Base-by-base conservation (phyloP, 2,113 vertebrate species). In the Bolborhynchus lineola region DNA sequence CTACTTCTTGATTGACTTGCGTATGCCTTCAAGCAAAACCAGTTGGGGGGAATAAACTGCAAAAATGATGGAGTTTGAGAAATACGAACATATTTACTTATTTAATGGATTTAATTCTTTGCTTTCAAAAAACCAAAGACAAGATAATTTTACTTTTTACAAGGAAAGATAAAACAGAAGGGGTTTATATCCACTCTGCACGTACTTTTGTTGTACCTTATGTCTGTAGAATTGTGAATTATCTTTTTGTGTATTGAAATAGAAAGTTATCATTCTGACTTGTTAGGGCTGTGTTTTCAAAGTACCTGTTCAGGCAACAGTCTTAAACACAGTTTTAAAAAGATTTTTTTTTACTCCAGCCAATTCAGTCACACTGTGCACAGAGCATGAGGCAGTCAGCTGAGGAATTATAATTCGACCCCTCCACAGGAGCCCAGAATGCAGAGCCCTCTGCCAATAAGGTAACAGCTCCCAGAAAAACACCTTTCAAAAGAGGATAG, bases 201-300 rank as follows among this genome's bases (percentile, higher is more conserved):
- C 35, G 33, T 6, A 57, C 15, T 74, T 85, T 39, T 33, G 17
- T 25, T 57, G 21, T 41, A 72, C 9, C 20, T 71, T 41, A 37
- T 24, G 17, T 53, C 44, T 52, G 18, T 44, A 83, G 41, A 59
- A 41, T 11, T 67, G 13, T 87, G 69, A 82, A 52, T 60, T 82
- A 75, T 49, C 12, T 10, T 71, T 72, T 67, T 20, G 15, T 33
- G 23, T 35, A 70, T 31, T 3, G 23, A 59, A 90, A 90, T 15
- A 0, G 0, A 72, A 78, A 64, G 11, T 11, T 33, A 77, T 80
- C 0, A 0, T 19, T 94, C 60, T 80, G 16, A 70, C 44, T 68
- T 68, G 9, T 16, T 68, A 44, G 23, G 21, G 19, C 6, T 60
- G 18, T 35, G 10, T 84, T 87, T 82, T 71, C 65, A 76, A 89